A percentile compares a stretch with the other conserved stretches of the same genome.
Conservation (phyloP, 1,140 invertebrate genomes). For the Neodiprion virginianus region DNA sequence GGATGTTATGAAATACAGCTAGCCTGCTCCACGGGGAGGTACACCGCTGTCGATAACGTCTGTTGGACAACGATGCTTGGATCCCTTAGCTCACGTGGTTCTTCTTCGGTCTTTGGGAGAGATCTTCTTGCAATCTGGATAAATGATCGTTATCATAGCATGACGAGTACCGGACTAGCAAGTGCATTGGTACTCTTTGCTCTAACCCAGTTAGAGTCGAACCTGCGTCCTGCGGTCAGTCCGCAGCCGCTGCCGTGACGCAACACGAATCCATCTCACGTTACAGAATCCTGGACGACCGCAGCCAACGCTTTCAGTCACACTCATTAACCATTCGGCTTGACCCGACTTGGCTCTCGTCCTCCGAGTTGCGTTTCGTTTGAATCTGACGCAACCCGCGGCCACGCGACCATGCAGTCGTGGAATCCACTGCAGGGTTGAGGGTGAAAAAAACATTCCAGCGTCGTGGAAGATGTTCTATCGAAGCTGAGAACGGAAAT, state of each 20-base stretch:
- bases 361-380: neutral
- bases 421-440: no score
- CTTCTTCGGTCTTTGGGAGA: no score
- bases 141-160: no score
- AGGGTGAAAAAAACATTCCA: neutral
- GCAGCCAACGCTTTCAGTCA: constrained; percentile 1
- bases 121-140: no score
- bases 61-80: no score
- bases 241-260: constrained; percentile 27
- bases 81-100: no score
- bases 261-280: constrained; percentile 43
- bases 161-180: no score
- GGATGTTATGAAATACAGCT: no score
- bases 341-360: constrained; percentile 32
- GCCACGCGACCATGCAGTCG: neutral
- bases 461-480: neutral
- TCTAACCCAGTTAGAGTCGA: constrained; percentile 38
- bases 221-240: constrained; percentile 34
- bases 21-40: no score
- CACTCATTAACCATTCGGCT: constrained; percentile 32
- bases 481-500: no score
- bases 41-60: no score
- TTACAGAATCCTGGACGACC: constrained; percentile 32
- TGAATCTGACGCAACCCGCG: neutral
- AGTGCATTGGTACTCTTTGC: no score